These are phyloP conservation scores for Nothoprocta perdicaria DNA, from an alignment of 2,113 vertebrate genomes.

Conservation along the genomic window DNA sequence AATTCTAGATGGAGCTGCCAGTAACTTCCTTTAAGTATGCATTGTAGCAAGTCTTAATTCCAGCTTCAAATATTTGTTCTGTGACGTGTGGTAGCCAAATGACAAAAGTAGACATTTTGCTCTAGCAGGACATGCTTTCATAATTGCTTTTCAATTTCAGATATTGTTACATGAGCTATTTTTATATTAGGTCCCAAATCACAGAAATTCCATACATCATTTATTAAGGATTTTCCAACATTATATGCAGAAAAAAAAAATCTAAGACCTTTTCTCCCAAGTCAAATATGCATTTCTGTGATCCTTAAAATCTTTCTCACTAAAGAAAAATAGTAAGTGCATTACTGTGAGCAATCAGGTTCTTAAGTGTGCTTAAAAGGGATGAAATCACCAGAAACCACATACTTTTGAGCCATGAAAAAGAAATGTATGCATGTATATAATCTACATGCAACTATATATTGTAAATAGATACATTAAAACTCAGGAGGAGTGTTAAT, in stretches of 20 bases:
- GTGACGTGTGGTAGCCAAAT: constrained; percentile 75
- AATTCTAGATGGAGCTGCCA: constrained; percentile 25
- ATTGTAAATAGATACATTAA: not conserved
- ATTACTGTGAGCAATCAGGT: not conserved
- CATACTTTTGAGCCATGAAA: not conserved
- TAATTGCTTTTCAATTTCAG: constrained; percentile 82
- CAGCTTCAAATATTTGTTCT: constrained; percentile 82
- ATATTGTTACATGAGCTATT: constrained; percentile 76
- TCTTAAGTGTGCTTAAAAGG: not conserved
- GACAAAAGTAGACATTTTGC: constrained; percentile 73
- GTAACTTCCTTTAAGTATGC: constrained; percentile 72
- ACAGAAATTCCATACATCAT: constrained; percentile 64
- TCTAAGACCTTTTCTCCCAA: constrained; percentile 67
- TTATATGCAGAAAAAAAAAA: constrained; percentile 49
- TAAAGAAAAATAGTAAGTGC: not conserved
- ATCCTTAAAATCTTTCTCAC: constrained; percentile 48
- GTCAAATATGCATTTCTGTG: constrained; percentile 66
- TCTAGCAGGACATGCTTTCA: constrained; percentile 71
- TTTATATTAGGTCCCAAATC: constrained; percentile 57
- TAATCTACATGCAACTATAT: not conserved
- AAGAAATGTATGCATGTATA: not conserved
- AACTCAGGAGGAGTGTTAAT: not conserved
- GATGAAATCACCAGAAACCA: not conserved
- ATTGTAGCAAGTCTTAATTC: constrained; percentile 73
- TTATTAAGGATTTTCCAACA: constrained; percentile 72